Evolutionary conservation across 1,140 invertebrate species (phyloP).

Genomic region (Daktulosphaira vitifoliae): DNA sequence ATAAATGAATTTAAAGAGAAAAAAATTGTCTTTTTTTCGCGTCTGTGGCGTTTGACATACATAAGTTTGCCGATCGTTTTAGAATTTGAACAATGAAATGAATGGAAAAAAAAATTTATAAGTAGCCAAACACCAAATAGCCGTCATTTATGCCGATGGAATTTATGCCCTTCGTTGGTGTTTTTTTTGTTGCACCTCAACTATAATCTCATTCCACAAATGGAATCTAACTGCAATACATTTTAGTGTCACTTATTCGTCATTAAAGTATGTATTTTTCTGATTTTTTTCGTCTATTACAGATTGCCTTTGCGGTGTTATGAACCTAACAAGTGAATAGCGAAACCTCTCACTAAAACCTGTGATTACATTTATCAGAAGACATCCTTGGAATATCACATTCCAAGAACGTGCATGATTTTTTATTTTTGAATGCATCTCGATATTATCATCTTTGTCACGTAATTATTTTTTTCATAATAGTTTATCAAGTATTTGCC

Average conservation of each 20-base stretch:
- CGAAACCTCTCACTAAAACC: too few species aligned
- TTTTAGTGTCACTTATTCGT: slow-evolving; percentile 22
- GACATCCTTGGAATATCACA: too few species aligned
- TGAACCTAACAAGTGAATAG: too few species aligned
- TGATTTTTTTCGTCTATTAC: too few species aligned
- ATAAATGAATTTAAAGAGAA: slow-evolving; percentile 13
- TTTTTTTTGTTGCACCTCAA: slow-evolving; percentile 7
- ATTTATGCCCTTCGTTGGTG: background rate
- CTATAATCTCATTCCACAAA: slow-evolving; percentile 16
- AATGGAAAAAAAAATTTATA: background rate
- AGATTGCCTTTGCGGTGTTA: too few species aligned
- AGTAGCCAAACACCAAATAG: slow-evolving; percentile 3
- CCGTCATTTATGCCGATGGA: background rate
- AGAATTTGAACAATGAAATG: slow-evolving; percentile 10
- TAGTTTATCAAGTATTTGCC: too few species aligned
- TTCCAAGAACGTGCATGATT: too few species aligned
- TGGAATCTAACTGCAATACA: background rate
- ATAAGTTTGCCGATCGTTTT: background rate
- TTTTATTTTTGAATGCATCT: too few species aligned
- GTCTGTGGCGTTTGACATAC: slow-evolving; percentile 19
- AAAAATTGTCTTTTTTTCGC: slow-evolving; percentile 2
- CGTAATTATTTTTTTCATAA: too few species aligned
- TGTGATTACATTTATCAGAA: too few species aligned
- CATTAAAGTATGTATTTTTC: background rate
- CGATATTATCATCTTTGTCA: too few species aligned